These are phyloP conservation scores for Goniozus legneri DNA, from an alignment of 1,140 invertebrate species.

Conservation along the genomic window DNA sequence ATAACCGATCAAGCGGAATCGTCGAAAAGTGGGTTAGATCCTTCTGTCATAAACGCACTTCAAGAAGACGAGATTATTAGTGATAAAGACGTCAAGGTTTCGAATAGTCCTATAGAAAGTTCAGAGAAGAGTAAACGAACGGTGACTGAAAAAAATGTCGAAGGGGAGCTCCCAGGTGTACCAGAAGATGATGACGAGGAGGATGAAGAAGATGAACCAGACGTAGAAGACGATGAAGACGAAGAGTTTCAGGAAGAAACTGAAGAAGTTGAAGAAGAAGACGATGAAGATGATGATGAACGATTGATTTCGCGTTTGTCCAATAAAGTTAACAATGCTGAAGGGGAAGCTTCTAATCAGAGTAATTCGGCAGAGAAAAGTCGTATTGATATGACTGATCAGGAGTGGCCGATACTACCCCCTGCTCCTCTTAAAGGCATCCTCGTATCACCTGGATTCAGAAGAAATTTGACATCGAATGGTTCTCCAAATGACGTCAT, in stretches of 20 bases:
- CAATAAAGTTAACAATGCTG: no score
- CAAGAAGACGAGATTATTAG: slow-evolving; percentile 17
- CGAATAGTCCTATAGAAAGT: no score
- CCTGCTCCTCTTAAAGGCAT: slow-evolving; percentile 53
- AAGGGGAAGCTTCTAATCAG: no score
- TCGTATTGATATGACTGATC: no score
- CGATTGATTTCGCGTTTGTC: background rate
- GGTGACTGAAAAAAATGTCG: no score
- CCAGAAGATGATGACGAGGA: slow-evolving; percentile 20
- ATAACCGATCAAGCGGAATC: slow-evolving; percentile 3
- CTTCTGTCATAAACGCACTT: slow-evolving; percentile 21
- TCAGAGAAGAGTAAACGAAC: no score
- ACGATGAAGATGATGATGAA: slow-evolving; percentile 6
- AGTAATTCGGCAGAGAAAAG: no score
- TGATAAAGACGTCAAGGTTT: no score
- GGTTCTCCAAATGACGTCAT: no score
- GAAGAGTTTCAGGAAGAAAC: slow-evolving; percentile 22
- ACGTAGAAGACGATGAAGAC: slow-evolving; percentile 27
- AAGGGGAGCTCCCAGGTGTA: no score
- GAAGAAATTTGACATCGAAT: no score
- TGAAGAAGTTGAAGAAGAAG: slow-evolving; percentile 29
- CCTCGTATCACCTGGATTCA: slow-evolving; percentile 51
- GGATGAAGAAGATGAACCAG: slow-evolving; percentile 30
- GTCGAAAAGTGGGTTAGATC: slow-evolving; percentile 7
- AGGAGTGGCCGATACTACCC: slow-evolving; percentile 21